Evolutionary conservation across 1,140 invertebrate genomes (phyloP).

Genomic region (Potamilus streckersoni): DNA sequence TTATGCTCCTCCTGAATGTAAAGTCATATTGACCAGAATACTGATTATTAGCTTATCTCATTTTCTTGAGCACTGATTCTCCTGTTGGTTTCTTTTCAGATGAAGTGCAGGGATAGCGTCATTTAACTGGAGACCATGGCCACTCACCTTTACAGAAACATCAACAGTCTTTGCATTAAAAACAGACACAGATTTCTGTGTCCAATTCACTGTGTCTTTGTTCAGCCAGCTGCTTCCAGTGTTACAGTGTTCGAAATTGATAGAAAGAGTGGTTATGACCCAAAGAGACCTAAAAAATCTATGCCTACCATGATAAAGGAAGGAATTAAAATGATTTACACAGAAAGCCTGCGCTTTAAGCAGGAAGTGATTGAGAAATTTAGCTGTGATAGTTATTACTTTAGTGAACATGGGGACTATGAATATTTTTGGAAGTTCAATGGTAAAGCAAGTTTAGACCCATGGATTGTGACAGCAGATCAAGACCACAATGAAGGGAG

Average conservation of each 20-base stretch:
- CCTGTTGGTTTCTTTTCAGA: too few relatives aligned
- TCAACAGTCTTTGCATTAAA: too few relatives aligned
- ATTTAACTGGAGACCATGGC: too few relatives aligned
- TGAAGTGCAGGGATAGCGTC: too few relatives aligned
- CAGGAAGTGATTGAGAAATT: conserved; percentile 78
- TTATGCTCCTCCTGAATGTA: too few relatives aligned
- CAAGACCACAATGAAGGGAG: conserved; percentile 84
- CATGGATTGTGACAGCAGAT: conserved; percentile 83
- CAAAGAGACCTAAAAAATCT: not conserved
- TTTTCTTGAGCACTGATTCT: too few relatives aligned
- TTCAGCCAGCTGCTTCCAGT: not conserved
- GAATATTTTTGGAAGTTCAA: conserved; percentile 62
- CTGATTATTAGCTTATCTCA: too few relatives aligned
- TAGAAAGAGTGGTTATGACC: conserved; percentile 50
- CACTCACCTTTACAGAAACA: too few relatives aligned
- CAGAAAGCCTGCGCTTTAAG: conserved; percentile 76
- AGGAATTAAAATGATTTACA: conserved; percentile 76
- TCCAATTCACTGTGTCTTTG: too few relatives aligned
- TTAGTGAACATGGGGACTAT: conserved; percentile 58
- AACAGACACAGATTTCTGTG: too few relatives aligned
- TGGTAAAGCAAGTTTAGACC: conserved; percentile 73
- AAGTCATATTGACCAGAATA: too few relatives aligned
- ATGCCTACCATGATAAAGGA: conserved; percentile 41
- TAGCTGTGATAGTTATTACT: conserved; percentile 73
- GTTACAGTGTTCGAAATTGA: conserved; percentile 35